Conservation (phyloP, 30 jellyfish, hydroid and myxozoan genomes). For the Aurelia aurita region DNA sequence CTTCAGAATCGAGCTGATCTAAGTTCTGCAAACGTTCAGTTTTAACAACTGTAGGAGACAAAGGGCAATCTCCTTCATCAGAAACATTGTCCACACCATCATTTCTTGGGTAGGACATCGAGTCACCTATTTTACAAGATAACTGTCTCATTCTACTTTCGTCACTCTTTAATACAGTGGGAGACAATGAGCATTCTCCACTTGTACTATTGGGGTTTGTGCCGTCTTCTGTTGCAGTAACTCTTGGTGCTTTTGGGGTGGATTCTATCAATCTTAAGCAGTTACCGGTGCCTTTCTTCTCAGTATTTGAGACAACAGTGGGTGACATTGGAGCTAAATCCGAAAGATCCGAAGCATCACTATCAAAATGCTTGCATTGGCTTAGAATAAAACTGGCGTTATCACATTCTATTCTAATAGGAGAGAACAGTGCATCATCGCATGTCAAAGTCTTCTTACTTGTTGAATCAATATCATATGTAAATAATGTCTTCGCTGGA, state of each 20-base stretch:
- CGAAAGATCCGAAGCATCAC: conserved; percentile 3
- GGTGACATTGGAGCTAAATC: conserved; percentile 25
- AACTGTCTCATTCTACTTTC: neutral
- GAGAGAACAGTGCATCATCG: neutral
- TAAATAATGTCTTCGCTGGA: no score
- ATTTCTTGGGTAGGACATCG: no score
- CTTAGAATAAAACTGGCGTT: neutral
- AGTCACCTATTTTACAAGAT: neutral
- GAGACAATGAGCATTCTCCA: no score
- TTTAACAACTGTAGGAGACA: conserved; percentile 25
- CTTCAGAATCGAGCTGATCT: neutral
- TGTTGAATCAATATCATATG: no score
- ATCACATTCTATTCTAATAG: neutral
- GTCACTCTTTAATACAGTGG: no score
- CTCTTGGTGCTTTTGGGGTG: conserved; percentile 15
- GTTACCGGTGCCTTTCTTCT: neutral
- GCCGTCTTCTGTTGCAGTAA: no score
- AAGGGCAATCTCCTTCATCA: neutral
- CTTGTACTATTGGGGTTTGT: no score
- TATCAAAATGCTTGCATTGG: neutral
- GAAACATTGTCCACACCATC: no score
- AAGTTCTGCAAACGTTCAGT: neutral
- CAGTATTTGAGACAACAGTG: conserved; percentile 20
- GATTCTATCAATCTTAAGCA: neutral
- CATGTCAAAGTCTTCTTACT: no score